Evolutionary conservation across 1,140 invertebrate species (phyloP).

Genomic region (Laupala kohalensis): DNA sequence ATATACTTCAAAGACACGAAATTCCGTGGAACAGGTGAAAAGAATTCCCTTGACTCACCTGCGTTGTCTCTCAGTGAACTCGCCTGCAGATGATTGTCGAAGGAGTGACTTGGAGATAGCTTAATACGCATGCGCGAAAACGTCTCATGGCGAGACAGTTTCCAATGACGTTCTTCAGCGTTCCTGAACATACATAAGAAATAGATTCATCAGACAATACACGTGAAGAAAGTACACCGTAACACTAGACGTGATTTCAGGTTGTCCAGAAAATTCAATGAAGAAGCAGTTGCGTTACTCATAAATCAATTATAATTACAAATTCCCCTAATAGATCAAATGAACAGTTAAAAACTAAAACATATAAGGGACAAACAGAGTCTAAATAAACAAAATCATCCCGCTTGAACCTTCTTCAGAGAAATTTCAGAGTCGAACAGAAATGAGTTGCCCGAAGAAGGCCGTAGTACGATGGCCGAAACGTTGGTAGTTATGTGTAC

Average conservation of each 20-base stretch:
- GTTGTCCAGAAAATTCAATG: background rate
- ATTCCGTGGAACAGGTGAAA: too few species aligned
- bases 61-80: slow-evolving; percentile 47
- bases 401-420: too few species aligned
- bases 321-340: background rate
- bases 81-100: slow-evolving; percentile 44
- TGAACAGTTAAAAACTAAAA: background rate
- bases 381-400: too few species aligned
- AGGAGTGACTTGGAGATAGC: slow-evolving; percentile 38
- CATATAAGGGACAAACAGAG: background rate
- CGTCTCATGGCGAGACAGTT: slow-evolving; percentile 48
- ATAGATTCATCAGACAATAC: background rate
- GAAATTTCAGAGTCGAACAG: too few species aligned
- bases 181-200: slow-evolving; percentile 20
- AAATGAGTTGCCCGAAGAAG: too few species aligned
- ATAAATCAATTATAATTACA: background rate
- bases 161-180: slow-evolving; percentile 33
- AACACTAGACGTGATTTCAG: background rate
- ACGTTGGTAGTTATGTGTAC: too few species aligned
- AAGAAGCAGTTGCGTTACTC: background rate
- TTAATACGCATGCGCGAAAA: slow-evolving; percentile 48
- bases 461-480: too few species aligned
- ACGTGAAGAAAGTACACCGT: too few species aligned
- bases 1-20: too few species aligned
- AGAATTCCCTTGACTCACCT: too few species aligned